These are phyloP conservation scores for human (Homo sapiens) DNA, from an alignment of 2,113 vertebrate genomes.

Conservation along the genomic window GRCh38 chr15:57059501-57060000, in stretches of 20 bases:
- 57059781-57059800: background rate
- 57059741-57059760: background rate
- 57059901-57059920: background rate
- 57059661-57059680: background rate
- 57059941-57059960: background rate
- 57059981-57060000: background rate
- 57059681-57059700: background rate
- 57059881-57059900: background rate
- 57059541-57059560: background rate
- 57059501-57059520: background rate
- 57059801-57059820: background rate
- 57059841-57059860: constrained; percentile 1
- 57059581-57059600: background rate
- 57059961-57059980: background rate
- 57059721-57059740: background rate
- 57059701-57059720: background rate
- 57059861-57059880: background rate
- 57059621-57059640: background rate
- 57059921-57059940: background rate
- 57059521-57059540: background rate
- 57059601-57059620: background rate
- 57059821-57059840: background rate
- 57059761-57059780: background rate
- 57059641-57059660: background rate
- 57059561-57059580: background rate